Percentiles rank a stretch among this genome's conserved stretches.
Conservation (phyloP, 2,797 vertebrate genomes). For the Coccyzus lansbergi region DNA sequence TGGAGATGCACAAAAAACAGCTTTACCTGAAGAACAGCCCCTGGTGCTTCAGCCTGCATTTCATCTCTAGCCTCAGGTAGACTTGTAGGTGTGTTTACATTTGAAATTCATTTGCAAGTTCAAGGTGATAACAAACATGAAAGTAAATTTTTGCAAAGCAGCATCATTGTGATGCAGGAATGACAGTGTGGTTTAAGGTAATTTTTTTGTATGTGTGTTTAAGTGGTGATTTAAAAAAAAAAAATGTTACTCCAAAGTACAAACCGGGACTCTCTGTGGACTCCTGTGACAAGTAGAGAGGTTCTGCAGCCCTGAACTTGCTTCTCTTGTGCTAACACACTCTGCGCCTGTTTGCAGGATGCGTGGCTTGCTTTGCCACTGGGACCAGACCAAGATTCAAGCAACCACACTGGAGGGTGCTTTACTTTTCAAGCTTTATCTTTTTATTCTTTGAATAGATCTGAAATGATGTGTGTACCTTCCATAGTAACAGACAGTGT, state of each 20-base stretch:
- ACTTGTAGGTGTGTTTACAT: background rate
- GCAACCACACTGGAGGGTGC: background rate
- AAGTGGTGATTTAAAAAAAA: background rate
- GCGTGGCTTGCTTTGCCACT: background rate
- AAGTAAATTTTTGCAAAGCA: background rate
- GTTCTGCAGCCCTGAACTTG: background rate
- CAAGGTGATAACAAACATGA: background rate
- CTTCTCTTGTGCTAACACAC: background rate
- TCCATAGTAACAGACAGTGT: background rate
- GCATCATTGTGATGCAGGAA: background rate
- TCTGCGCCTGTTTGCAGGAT: background rate
- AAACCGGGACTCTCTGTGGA: accelerated
- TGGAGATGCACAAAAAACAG: background rate
- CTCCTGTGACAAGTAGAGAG: background rate
- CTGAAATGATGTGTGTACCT: background rate
- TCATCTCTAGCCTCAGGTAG: background rate
- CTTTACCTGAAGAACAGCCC: background rate
- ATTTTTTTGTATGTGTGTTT: background rate
- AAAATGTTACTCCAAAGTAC: background rate
- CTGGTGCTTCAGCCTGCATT: background rate
- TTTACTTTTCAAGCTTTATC: background rate
- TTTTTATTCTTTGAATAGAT: background rate
- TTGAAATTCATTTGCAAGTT: background rate
- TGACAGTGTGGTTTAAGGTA: background rate
- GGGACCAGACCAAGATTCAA: background rate